Evolutionary conservation across 2,888 invertebrate genomes (phyloP).

Genomic region (Diloba caeruleocephala): DNA sequence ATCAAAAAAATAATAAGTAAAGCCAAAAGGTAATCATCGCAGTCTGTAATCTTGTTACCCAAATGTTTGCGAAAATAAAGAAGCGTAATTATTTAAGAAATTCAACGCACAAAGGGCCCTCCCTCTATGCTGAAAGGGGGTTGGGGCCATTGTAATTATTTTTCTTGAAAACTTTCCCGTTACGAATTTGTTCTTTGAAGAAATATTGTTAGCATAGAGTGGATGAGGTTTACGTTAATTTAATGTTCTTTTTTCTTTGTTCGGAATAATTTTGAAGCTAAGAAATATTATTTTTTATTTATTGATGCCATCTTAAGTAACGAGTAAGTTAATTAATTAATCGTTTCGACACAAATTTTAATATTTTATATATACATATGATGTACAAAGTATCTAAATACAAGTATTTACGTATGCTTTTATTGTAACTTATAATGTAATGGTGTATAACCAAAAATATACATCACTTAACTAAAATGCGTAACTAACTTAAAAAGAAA

Average conservation of each 20-base stretch:
- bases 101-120: constrained; percentile 66
- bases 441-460: too few species aligned
- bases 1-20: constrained; percentile 55
- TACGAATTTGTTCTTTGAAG: constrained; percentile 68
- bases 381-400: too few species aligned
- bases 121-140: constrained; percentile 67
- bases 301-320: too few species aligned
- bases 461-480: too few species aligned
- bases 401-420: too few species aligned
- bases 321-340: too few species aligned
- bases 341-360: too few species aligned
- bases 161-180: constrained; percentile 80
- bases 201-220: constrained; percentile 55
- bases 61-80: constrained; percentile 79
- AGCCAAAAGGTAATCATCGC: constrained; percentile 75
- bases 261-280: too few species aligned
- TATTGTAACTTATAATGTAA: too few species aligned
- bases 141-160: constrained; percentile 82
- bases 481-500: too few species aligned
- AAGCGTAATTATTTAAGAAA: constrained; percentile 83
- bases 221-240: constrained; percentile 47
- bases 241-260: background rate
- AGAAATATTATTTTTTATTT: too few species aligned
- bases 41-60: constrained; percentile 77
- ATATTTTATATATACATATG: too few species aligned